A percentile compares a stretch with the other conserved stretches of the same genome.
These are phyloP conservation scores for Neodon shergylaensis DNA, from an alignment of 2,113 vertebrate species.

Conservation along the genomic window DNA sequence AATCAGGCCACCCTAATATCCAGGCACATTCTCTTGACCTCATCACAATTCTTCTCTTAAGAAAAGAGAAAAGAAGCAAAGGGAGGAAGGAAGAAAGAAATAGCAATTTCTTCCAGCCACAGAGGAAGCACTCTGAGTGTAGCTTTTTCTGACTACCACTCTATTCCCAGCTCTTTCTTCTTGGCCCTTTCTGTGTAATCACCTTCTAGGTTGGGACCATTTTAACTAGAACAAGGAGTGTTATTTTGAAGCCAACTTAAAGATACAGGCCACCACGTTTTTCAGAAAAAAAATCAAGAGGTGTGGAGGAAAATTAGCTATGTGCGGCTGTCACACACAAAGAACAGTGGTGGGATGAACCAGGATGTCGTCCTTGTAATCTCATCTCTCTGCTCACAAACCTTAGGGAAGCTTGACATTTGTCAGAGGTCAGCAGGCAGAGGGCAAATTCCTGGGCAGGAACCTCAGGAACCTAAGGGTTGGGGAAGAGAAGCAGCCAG, in stretches of 20 bases:
- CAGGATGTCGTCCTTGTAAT: not conserved
- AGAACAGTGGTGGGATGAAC: not conserved
- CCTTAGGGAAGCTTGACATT: not conserved
- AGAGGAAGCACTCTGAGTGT: not conserved
- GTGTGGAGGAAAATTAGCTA: not conserved
- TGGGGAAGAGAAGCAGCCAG: not conserved
- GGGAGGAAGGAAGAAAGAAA: not conserved
- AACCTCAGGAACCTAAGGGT: not conserved
- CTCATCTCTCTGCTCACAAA: not conserved
- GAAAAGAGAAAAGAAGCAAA: not conserved
- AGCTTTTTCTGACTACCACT: not conserved
- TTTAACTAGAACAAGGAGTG: conserved; percentile 1
- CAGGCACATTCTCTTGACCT: not conserved
- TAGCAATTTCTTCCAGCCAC: not conserved
- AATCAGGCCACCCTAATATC: not conserved
- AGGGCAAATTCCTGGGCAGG: not conserved
- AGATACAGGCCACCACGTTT: not conserved
- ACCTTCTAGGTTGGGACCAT: not conserved
- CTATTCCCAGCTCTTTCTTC: not conserved
- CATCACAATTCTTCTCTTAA: conserved; percentile 24
- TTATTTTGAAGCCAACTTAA: conserved; percentile 12
- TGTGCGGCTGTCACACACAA: not conserved
- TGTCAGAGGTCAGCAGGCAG: not conserved
- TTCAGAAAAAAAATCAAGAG: not conserved
- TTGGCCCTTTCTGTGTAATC: not conserved